Evolutionary conservation across 2,113 vertebrate species (phyloP).

Genomic region (Stomatorhinus ivindoensis): DNA sequence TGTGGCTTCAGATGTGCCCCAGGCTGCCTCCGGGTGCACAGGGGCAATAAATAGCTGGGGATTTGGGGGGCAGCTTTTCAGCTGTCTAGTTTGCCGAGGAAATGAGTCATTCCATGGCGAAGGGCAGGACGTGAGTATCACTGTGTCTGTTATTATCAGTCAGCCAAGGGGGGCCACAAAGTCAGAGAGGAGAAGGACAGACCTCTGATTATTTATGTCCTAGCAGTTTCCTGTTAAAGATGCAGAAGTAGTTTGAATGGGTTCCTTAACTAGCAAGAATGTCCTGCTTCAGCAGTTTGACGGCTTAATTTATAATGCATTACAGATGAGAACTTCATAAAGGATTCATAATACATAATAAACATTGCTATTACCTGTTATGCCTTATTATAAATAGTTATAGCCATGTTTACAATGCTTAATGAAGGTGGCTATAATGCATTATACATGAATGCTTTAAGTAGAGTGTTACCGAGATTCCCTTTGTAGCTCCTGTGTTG

Average conservation of each 20-base stretch:
- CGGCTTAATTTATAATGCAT: background rate
- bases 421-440: no score
- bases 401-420: no score
- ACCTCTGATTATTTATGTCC: slow-evolving; percentile 42
- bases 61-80: slow-evolving; percentile 62
- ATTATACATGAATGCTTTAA: no score
- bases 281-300: background rate
- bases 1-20: slow-evolving; percentile 46
- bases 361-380: no score
- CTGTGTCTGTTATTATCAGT: slow-evolving; percentile 73
- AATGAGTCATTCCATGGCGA: slow-evolving; percentile 63
- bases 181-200: slow-evolving; percentile 13
- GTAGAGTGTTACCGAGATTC: background rate
- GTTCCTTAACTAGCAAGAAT: background rate
- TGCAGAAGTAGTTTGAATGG: background rate
- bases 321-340: background rate
- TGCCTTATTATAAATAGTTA: no score
- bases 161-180: slow-evolving; percentile 60
- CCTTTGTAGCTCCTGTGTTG: background rate
- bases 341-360: no score
- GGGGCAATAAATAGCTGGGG: slow-evolving; percentile 67
- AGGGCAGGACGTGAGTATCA: slow-evolving; percentile 56
- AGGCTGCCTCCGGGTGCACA: slow-evolving; percentile 56
- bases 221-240: slow-evolving; percentile 15
- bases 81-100: slow-evolving; percentile 60